Conservation (phyloP, 2,113 vertebrate species). For the Malurus melanocephalus region DNA sequence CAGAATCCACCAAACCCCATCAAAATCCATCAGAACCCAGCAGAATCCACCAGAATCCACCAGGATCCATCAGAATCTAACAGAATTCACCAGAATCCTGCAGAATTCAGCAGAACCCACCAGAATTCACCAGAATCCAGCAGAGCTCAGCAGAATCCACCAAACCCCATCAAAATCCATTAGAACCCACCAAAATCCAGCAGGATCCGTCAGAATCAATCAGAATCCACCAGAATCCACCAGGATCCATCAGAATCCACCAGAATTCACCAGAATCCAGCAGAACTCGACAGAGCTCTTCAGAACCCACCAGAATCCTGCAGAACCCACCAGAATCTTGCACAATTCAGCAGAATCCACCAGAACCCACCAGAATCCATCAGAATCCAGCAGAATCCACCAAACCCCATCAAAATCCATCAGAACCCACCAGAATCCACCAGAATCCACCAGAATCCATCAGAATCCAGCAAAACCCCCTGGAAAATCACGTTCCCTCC, state of each 20-base stretch:
- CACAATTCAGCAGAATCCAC: background rate
- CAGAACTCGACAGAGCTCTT: background rate
- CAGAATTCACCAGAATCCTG: no score
- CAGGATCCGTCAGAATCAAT: background rate
- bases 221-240: background rate
- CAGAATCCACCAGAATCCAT: accelerated
- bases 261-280: accelerated
- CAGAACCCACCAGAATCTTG: background rate
- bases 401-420: background rate
- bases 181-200: accelerated
- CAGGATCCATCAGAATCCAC: accelerated
- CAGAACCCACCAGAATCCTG: accelerated
- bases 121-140: no score
- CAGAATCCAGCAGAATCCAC: background rate
- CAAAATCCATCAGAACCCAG: no score
- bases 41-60: no score
- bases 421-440: background rate
- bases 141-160: no score
- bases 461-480: background rate
- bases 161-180: no score
- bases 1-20: no score
- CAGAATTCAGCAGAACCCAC: no score
- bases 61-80: no score
- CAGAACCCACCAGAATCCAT: background rate
- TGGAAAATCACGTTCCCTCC: accelerated